Evolutionary conservation across 2,113 vertebrate genomes (phyloP), one percentile per base, ranked within the genome.

Genomic region (Lynx canadensis): DNA sequence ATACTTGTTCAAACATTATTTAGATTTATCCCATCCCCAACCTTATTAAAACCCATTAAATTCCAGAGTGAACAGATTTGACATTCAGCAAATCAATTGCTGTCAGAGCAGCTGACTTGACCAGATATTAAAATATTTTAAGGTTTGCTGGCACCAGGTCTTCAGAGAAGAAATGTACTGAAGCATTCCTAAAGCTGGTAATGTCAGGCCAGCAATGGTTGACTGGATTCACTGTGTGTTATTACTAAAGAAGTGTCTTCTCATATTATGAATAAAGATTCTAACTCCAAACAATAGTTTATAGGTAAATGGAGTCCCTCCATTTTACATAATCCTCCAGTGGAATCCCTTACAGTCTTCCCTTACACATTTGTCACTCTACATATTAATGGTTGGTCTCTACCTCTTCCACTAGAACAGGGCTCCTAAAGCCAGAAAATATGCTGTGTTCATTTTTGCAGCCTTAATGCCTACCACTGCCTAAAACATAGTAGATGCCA

Each of bases 1-100:
- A 98, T 97, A 97, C 96, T 94, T 98, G 97, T 90, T 98, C 97
- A 98, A 96, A 84, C 89, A 97, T 96, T 98, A 90, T 94, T 98
- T 95, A 96, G 88, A 96, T 97, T 97, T 96, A 97, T 96, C 93
- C 93, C 41, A 93, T 93, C 60, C n/a, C 79, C 60, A 96, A 94
- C 78, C 93, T 97, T 97, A 97, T 97, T 96, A 98, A 97, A 97
- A 93, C 21, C 84, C 91, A 92, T 98, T 97, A 97, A 93, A 97
- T 97, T 95, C 79, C 52, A 23, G 78, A 96, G 33, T 97, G 82
- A 97, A 81, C 36, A 78, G n/a, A 95, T 97, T 86, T 96, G 96
- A 96, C 95, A 97, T 95, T 97, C 96, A 97, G 82, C 69, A 98
- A 98, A 97, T 97, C 97, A 97, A 50, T 89, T 91, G 63, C 95